A percentile compares a stretch with the other conserved stretches of the same genome.
These are phyloP conservation scores for Scolopax rusticola DNA, from an alignment of 2,797 vertebrate genomes.

Conservation along the genomic window DNA sequence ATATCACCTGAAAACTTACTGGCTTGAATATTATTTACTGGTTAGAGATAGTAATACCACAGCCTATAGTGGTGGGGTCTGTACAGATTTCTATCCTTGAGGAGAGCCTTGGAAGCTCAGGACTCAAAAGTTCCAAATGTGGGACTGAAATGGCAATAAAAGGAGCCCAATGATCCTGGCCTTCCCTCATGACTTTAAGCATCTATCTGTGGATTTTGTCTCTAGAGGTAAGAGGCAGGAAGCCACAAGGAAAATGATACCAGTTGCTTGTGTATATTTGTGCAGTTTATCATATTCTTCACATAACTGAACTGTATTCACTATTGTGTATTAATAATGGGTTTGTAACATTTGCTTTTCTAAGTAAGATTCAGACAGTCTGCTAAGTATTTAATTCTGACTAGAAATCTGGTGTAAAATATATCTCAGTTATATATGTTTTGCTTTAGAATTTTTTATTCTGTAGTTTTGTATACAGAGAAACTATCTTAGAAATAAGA, in stretches of 20 bases:
- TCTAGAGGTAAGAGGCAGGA: background rate
- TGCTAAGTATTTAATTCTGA: background rate
- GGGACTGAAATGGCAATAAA: background rate
- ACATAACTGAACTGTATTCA: background rate
- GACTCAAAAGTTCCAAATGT: background rate
- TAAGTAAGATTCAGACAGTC: background rate
- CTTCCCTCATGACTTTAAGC: background rate
- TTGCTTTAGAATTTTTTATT: background rate
- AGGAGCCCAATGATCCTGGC: background rate
- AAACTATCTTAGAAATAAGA: background rate
- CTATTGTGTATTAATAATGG: background rate
- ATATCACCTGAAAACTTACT: background rate
- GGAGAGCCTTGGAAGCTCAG: background rate
- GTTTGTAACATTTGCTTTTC: background rate
- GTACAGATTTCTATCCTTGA: background rate
- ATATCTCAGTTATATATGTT: background rate
- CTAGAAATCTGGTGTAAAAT: background rate
- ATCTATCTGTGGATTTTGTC: rapidly evolving
- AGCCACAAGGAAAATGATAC: background rate
- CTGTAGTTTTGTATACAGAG: background rate
- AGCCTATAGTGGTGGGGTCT: background rate
- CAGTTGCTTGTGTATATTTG: background rate
- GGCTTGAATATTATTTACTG: background rate
- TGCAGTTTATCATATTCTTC: background rate
- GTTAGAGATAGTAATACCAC: background rate